Conservation (phyloP, 2,797 vertebrate genomes). For the Anguilla obscura region DNA sequence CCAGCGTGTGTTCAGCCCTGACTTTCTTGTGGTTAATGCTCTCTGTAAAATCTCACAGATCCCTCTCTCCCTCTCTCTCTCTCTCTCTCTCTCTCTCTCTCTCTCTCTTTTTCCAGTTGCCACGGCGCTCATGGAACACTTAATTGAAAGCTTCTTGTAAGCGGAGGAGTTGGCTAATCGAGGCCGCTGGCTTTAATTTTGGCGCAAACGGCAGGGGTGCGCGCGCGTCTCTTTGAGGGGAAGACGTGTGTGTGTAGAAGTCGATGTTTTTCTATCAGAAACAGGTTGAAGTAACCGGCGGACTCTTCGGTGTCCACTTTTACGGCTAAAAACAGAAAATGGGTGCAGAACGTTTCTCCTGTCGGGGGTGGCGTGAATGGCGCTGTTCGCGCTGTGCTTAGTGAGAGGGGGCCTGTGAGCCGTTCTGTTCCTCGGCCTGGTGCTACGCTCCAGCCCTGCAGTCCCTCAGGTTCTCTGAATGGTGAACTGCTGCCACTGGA, state of each 20-base stretch:
- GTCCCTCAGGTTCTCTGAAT: constrained; percentile 20
- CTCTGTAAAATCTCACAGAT: constrained; percentile 66
- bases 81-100: constrained; percentile 47
- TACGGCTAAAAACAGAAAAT: constrained; percentile 11
- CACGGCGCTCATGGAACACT: constrained; percentile 52
- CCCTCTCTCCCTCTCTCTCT: constrained; percentile 58
- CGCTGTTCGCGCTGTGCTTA: background rate
- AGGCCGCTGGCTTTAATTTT: constrained; percentile 44
- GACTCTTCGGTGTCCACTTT: constrained; percentile 16
- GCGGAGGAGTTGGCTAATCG: constrained; percentile 35
- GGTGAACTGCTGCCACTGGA: background rate
- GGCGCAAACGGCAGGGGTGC: constrained; percentile 29
- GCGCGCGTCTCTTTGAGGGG: constrained; percentile 38
- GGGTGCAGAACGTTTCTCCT: background rate
- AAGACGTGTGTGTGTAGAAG: constrained; percentile 23
- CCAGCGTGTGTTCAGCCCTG: constrained; percentile 58
- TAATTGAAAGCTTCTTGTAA: constrained; percentile 60
- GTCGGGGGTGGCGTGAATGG: constrained; percentile 21
- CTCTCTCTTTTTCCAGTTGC: constrained; percentile 53
- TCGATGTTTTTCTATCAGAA: constrained; percentile 41
- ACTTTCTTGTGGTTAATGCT: constrained; percentile 70
- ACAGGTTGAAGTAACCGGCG: constrained; percentile 41
- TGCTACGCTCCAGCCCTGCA: constrained; percentile 2
- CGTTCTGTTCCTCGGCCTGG: background rate
- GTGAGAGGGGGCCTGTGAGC: background rate